Evolutionary conservation across 2,113 vertebrate genomes (phyloP).

Genomic region (Pelecanoides urinatrix): DNA sequence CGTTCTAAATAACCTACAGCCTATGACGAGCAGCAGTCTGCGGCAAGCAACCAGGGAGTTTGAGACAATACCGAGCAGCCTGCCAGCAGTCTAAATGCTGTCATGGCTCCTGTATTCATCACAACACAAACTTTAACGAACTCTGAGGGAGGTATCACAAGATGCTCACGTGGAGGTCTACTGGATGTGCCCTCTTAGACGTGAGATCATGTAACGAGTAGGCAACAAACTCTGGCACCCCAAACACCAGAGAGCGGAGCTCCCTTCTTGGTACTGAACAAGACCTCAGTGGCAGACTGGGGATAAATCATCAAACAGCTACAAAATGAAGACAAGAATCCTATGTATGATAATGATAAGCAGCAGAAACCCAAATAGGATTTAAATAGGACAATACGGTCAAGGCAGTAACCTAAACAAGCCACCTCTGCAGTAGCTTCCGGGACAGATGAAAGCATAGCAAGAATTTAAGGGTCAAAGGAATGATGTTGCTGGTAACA

Average conservation of each 20-base stretch:
- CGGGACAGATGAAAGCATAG: neutral
- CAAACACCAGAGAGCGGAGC: neutral
- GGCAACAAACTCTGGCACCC: neutral
- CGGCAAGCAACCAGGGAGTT: rapidly evolving
- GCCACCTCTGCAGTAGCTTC: neutral
- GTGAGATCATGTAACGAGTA: rapidly evolving
- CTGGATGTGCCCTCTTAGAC: rapidly evolving
- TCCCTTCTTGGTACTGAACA: neutral
- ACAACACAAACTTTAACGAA: neutral
- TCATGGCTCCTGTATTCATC: neutral
- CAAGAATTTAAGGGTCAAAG: neutral
- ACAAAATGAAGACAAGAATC: neutral
- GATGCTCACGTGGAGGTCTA: rapidly evolving
- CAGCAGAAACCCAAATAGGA: neutral
- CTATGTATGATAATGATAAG: rapidly evolving
- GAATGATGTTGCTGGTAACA: neutral
- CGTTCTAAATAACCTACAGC: neutral
- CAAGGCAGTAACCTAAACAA: neutral
- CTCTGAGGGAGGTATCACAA: too few species aligned
- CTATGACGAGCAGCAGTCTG: neutral
- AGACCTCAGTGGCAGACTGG: neutral
- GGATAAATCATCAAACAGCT: neutral
- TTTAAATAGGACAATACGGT: rapidly evolving
- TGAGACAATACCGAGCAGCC: neutral
- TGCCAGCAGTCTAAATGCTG: neutral